Evolutionary conservation across 2,888 invertebrate genomes (phyloP).

Genomic region (Harpagoxenus sublaevis): DNA sequence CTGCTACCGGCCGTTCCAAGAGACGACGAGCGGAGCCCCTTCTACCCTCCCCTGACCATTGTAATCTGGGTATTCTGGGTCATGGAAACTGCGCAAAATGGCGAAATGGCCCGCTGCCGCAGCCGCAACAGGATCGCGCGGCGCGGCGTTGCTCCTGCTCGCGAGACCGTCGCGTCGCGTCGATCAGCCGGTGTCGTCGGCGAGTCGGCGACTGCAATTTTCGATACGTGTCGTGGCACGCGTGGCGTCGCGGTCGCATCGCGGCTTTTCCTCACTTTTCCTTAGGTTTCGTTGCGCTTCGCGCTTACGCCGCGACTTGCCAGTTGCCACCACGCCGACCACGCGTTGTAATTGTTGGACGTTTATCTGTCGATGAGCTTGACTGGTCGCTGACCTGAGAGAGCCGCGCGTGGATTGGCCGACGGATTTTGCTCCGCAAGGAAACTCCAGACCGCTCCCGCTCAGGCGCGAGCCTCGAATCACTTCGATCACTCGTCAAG

Average conservation of each 20-base stretch:
- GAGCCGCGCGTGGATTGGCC: slow-evolving; percentile 81
- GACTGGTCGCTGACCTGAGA: slow-evolving; percentile 80
- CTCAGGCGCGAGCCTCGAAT: slow-evolving; percentile 61
- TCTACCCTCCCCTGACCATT: slow-evolving; percentile 78
- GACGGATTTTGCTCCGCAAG: slow-evolving; percentile 56
- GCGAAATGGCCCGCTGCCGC: slow-evolving; percentile 73
- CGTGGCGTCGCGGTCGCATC: neutral
- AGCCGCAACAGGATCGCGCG: slow-evolving; percentile 64
- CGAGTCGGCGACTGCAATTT: slow-evolving; percentile 58
- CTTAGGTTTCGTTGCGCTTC: neutral
- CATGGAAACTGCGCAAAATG: slow-evolving; percentile 85
- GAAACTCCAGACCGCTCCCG: no score
- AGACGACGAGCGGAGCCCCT: slow-evolving; percentile 73
- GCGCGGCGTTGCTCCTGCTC: neutral
- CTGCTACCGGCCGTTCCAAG: slow-evolving; percentile 81
- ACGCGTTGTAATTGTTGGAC: slow-evolving; percentile 73
- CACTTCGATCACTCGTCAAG: no score
- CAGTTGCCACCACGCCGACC: neutral
- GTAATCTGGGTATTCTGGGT: slow-evolving; percentile 86
- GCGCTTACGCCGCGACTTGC: no score
- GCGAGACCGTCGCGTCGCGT: no score
- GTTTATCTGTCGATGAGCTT: slow-evolving; percentile 82
- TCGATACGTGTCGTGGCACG: slow-evolving; percentile 51
- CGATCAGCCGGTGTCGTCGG: slow-evolving; percentile 40
- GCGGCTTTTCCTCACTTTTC: neutral